Evolutionary conservation across 2,113 vertebrate species (phyloP), one percentile per base, ranked within the genome.

Genomic region (Cochlearius cochlearius): DNA sequence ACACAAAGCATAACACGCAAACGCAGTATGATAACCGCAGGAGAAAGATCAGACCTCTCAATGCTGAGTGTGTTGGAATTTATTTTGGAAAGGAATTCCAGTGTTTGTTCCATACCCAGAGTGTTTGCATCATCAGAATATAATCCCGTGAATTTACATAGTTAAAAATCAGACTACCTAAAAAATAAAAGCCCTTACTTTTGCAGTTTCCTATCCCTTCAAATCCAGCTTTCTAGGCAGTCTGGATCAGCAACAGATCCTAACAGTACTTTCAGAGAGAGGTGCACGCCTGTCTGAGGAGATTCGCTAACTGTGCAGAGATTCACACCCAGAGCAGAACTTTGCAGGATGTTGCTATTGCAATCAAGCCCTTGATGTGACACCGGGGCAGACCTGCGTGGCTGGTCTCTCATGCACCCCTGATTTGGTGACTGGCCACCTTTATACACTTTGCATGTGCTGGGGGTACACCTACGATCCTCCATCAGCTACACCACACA

Each of bases 101-200:
- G 71, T 62, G 90, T 63, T 95, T 72, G 49, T 75, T 94, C 55
- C 80, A 58, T 79, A 79, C 50, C n/a, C 39, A 52, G 62, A 66
- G 39, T 59, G 76, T 94, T 60, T 87, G 69, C 69, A 82, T 92
- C 86, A 87, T 90, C 74, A 94, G 63, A 89, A 94, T 89, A 85
- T 43, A 82, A 89, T 49, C 74, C 72, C 3, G 6, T 78, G 52
- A 75, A 96, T 85, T 92, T 82, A 87, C 52, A 64, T 43, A 85
- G 91, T 94, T 94, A 91, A 96, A 95, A 96, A 94, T 89, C 80
- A 94, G 74, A 87, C 32, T 81, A 87, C 41, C 43, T 72, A 9
- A 62, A 90, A 94, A 53, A 17, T 26, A 91, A 92, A 86, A 34
- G 52, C 60, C 59, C 64, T 87, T 89, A 91, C 18, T 94, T 86